Evolutionary conservation across 2,888 invertebrate species (phyloP), one percentile per base, ranked within the genome.

Genomic region (Cheilosia grossa): DNA sequence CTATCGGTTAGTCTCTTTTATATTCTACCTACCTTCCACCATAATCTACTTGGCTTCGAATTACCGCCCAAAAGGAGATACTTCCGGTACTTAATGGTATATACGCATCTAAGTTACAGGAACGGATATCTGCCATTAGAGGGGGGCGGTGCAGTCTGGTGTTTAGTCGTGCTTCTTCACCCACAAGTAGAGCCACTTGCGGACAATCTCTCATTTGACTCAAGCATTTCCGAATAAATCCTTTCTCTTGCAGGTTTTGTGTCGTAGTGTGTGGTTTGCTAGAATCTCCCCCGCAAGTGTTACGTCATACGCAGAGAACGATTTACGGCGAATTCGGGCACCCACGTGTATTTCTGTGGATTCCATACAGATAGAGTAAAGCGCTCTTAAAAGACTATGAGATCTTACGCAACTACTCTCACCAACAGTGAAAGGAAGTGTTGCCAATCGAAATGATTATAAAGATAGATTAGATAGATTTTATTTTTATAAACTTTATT

Each of bases 31-130:
- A 69, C 33, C 77, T 77, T 64, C 59, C 21, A 66, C 58, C 64
- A 30, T 77, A 77, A 72, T 82, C 78, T 63, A 82, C 78, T 82
- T 82, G 78, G 61, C 67, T 67, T 82, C 78, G 66, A 82, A 73
- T 78, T 82, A 78, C 78, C 82, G 72, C 73, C 67, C 73, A 44
- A 78, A 82, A 69, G 66, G 73, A 63, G 66, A 73, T 79, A 54
- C 73, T 79, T 73, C 73, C 82, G 82, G 82, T 33, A 73, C 73
- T 67, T 72, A 56, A 61, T 24, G 37, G 13, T 37, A 27, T 37
- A 27, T 69, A 73, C 78, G 79, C 82, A 82, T 73, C 66, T 61
- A 75, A 51, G 58, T 42, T 27, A 49, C 58, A 49, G 40, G n/a
- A 58, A 42, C 19, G 58, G 58, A 58, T 63, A 72, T 58, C 42